Evolutionary conservation across 1,140 invertebrate species (phyloP), one percentile per base, ranked within the genome.

Genomic region (Lordiphosa clarofinis): DNA sequence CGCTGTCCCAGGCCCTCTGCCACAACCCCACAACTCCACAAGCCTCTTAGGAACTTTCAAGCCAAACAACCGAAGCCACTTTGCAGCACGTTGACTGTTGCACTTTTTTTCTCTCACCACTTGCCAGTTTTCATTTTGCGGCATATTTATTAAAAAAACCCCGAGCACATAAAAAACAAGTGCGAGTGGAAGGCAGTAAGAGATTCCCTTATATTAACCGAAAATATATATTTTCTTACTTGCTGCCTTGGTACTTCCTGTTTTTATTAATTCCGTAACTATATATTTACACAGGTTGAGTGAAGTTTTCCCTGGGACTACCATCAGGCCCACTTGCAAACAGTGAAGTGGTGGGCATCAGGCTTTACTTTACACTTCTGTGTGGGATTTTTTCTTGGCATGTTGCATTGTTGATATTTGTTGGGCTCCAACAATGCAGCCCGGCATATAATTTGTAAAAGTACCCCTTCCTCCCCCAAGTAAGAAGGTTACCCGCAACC

Each of bases 171-270:
- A 43, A 40, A 44, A 44, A 46, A 21, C 21, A 11, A 33, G 42
- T 44, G 33, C 46, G 46, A 33, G 33, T 40, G 38, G 21, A 33
- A 40, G 50, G 50, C 38, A 31, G 37, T n/a, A 36, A 28, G 50
- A 75, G 64, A 57, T 60, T 72, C 72, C 47, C 60, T 76, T 76
- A 76, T 81, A 82, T 82, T 73, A 76, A 82, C 78, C 58, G 55
- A 84, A 84, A 82, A 76, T 84, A 84, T 82, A 76, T 84, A 61
- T 84, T 84, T 68, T 79, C 59, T 65, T 79, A 46, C 59, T 60
- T 44, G 49, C 28, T 50, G 40, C 40, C 46, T 56, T 73, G 39
- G 38, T 72, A 4, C 28, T 15, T 31, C 36, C 48, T 55, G 19
- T 66, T 62, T 65, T 82, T 73, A 82, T 82, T 82, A 82, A 82